Base-by-base conservation (phyloP, 2,113 vertebrate genomes). In the Campylomormyrus numenius region DNA sequence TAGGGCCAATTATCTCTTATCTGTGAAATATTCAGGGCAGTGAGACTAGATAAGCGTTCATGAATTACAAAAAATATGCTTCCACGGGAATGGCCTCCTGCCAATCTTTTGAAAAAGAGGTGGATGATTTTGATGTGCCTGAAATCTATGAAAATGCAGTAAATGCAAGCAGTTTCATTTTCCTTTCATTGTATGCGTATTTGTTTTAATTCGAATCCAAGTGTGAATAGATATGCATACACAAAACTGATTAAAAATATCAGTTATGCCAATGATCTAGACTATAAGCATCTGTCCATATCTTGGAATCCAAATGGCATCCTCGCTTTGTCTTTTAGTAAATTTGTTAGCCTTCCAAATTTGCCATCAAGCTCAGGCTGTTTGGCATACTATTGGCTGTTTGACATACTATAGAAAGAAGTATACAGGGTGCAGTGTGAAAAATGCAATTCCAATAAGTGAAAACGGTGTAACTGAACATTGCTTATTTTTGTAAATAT, bases 401-500 rank as follows among this genome's bases (percentile, higher is more conserved):
- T 86, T 27, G 9, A 50, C 50, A 84, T 80, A 42, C 31, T 77
- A 39, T 31, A 77, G 4, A 80, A 17, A 80, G 5, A 8, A 11
- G 35, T 80, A 9, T 49, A 49, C 42, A 85, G 48, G 83, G 83
- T 49, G 74, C 31, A 39, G 74, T 85, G 24, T 85, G 83, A 87
- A 87, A 48, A 85, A 85, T 35, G 45, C 48, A n/a, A 53, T 35
- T 87, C 74, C 17, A 46, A 21, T 52, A 87, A 87, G 49, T 46
- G 48, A 52, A 87, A 52, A 87, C 2, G 13, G 15, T 53, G n/a
- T 10, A 87, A 5, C 45, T 39, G 24, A 85, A 48, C 9, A 85
- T 42, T 86, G n/a, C n/a, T n/a, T 87, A 50, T 56, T 52, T 87
- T 52, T 53, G 27, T 87, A 52, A 87, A 87, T 49, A 87, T 87